Evolutionary conservation across 2,797 vertebrate species (phyloP).

Genomic region (Pangasius krempfi): DNA sequence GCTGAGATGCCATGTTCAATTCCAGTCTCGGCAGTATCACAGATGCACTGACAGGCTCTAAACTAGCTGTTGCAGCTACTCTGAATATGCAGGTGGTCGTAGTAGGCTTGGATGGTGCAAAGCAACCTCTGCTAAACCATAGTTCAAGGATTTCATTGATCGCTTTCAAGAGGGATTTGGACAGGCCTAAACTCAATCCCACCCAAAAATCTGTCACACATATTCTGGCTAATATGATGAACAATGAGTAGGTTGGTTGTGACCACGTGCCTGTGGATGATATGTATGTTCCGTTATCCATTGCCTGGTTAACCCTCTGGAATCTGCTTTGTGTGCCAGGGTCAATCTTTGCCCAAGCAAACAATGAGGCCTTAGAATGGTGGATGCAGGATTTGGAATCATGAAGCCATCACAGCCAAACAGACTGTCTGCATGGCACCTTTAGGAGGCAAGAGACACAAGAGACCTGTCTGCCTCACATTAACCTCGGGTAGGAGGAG

Average conservation of each 20-base stretch:
- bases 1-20: neutral
- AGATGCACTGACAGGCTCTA: neutral
- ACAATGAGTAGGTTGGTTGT: neutral
- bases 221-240: neutral
- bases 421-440: neutral
- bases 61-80: neutral
- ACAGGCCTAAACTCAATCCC: neutral
- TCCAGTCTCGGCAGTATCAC: neutral
- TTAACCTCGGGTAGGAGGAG: neutral
- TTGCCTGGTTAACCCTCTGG: neutral
- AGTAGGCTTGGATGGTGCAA: neutral
- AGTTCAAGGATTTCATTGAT: neutral
- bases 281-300: neutral
- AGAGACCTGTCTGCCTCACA: neutral
- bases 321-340: neutral
- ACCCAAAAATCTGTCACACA: neutral
- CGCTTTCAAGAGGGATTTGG: neutral
- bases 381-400: neutral
- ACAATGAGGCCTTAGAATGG: too few species aligned
- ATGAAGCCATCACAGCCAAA: neutral
- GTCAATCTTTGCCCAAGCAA: too few species aligned
- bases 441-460: neutral
- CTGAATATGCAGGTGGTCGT: neutral
- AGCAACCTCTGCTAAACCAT: neutral
- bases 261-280: neutral